Base-by-base conservation (phyloP, 2,797 vertebrate genomes). In the Holocentrus rufus region DNA sequence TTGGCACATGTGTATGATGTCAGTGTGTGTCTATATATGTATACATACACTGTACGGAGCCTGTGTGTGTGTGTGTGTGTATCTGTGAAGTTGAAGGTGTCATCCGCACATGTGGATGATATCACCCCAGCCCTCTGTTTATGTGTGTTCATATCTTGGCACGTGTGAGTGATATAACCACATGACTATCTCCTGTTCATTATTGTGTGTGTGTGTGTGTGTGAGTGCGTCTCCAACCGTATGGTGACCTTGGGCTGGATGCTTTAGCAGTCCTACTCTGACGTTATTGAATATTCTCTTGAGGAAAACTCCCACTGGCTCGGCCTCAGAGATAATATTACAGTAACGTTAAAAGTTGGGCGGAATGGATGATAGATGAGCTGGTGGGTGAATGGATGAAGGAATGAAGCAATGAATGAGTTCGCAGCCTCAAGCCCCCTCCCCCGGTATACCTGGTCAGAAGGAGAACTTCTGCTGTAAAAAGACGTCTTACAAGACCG, bases 1-100 rank as follows among this genome's bases (percentile, higher is more conserved):
- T 69, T n/a, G 20, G 60, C 55, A 63, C 74, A 53, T 80, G 76
- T 55, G 70, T 49, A 87, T 86, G 81, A 88, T 73, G 77, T 86
- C 81, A 89, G 30, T 25, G 13, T 54, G 8, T 30, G 42, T 3
- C 1, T 62, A 22, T 42, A 20, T 8, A 34, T 1, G 5, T 5
- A 34, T 34, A 8, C 7, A 8, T 5, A 34, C 7, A 8, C 25
- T 49, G 63, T 73, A 34, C 7, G 22, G 25, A 69, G 68, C 46
- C 47, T 59, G 36, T 70, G 39, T 71, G 63, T 56, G 49, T 49
- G 31, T 59, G 68, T 67, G 56, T 66, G 59, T 65, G 62, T 64
- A 34, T 44, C 52, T 42, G 53, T 47, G 62, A n/a, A 27, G 15
- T 10, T 31, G 27, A 10, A 17, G 23, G 25, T 34, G 27, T 50